Percentiles rank a stretch among this genome's conserved stretches.
Conservation (phyloP, 92 coral and sea anemone genomes). For the Umimayanthus kanabou region DNA sequence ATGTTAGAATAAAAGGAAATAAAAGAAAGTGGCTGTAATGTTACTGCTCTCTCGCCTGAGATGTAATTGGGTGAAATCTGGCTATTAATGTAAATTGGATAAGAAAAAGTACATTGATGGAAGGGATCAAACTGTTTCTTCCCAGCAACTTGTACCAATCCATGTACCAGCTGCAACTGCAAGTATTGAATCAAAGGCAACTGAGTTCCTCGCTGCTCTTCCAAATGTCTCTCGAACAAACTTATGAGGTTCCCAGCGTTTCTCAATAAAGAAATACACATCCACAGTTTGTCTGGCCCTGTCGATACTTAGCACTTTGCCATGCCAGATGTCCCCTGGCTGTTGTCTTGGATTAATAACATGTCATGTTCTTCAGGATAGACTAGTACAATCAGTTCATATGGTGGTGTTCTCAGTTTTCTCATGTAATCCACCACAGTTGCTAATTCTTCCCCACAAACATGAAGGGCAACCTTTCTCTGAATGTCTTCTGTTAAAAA, state of each 20-base stretch:
- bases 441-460: too few species aligned
- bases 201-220: slow-evolving; percentile 61
- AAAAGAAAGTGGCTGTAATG: background rate
- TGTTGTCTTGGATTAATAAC: slow-evolving; percentile 58
- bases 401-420: background rate
- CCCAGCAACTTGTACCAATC: slow-evolving; percentile 53
- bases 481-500: slow-evolving; percentile 54
- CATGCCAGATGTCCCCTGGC: slow-evolving; percentile 53
- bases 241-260: slow-evolving; percentile 29
- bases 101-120: slow-evolving; percentile 10
- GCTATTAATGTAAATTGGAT: background rate
- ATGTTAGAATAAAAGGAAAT: too few species aligned
- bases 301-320: slow-evolving; percentile 47
- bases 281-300: slow-evolving; percentile 41
- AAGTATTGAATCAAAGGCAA: slow-evolving; percentile 49
- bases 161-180: slow-evolving; percentile 59
- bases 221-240: slow-evolving; percentile 57
- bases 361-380: slow-evolving; percentile 61
- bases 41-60: background rate
- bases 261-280: slow-evolving; percentile 63
- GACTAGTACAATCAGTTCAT: slow-evolving; percentile 54
- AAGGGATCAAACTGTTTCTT: slow-evolving; percentile 34
- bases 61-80: background rate
- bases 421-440: too few species aligned
- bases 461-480: too few species aligned